Evolutionary conservation across 2,797 vertebrate genomes (phyloP).

Genomic region (Manis crassicaudata): DNA sequence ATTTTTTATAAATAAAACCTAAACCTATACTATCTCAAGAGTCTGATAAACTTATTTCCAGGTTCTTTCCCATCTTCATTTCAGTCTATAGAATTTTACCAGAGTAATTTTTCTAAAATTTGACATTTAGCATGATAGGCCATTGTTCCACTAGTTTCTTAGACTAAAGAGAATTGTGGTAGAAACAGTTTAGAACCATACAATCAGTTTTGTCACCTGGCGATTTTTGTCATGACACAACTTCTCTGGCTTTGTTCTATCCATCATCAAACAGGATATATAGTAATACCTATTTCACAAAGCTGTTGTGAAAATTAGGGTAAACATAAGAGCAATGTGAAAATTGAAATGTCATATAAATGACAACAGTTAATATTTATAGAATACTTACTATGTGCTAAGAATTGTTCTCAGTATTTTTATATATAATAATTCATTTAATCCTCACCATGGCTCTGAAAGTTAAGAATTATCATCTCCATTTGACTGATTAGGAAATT

Average conservation of each 20-base stretch:
- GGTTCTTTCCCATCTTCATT: not conserved
- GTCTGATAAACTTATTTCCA: not conserved
- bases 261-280: not conserved
- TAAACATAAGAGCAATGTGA: not conserved
- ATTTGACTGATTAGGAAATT: slow-evolving; percentile 39
- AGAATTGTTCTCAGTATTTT: not conserved
- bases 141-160: not conserved
- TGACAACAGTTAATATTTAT: not conserved
- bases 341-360: slow-evolving; percentile 28
- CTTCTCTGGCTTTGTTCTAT: slow-evolving; percentile 17
- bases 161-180: not conserved
- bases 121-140: not conserved
- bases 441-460: slow-evolving; percentile 26
- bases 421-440: slow-evolving; percentile 32
- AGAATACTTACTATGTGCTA: slow-evolving; percentile 3
- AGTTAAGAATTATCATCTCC: slow-evolving; percentile 36
- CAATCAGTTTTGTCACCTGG: not conserved
- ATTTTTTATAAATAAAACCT: slow-evolving; percentile 50
- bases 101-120: slow-evolving; percentile 38
- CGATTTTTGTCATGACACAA: not conserved
- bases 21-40: slow-evolving; percentile 34
- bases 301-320: slow-evolving; percentile 27
- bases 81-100: not conserved
- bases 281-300: slow-evolving; percentile 4
- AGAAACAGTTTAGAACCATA: not conserved